Base-by-base conservation (phyloP, 2,797 vertebrate genomes). In the Sitta carolinensis region DNA sequence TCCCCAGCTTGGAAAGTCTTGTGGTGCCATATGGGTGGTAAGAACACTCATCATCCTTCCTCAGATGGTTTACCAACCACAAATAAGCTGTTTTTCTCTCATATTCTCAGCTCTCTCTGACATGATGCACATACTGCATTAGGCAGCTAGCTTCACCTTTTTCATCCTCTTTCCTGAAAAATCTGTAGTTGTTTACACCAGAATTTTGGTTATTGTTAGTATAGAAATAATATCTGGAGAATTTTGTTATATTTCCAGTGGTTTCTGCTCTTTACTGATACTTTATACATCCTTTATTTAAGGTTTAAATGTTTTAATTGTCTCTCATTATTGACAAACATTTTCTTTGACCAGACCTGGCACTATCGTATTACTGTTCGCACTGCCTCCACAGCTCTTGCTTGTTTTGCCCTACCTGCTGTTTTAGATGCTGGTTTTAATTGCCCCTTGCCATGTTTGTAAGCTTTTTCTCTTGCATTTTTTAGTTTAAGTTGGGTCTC, bases 21-120 rank as follows among this genome's bases (percentile, higher is more conserved):
- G 55, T 70, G 48, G 5, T 57, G 59, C 91, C 95, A 87, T 91
- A 91, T 87, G 92, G 87, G 38, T 3, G 0, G 17, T 32, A 45
- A 94, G 84, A 94, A 89, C 87, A 87, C 16, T 90, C 72, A 63
- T 55, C 40, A 25, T 74, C 52, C 57, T 89, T 94, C 64, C 81
- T 93, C 43, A 57, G 72, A 91, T 66, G 69, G 67, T 89, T 66
- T 87, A 84, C n/a, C 9, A 82, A 30, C 23, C 52, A 43, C 43
- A 59, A 67, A 76, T 21, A 85, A 84, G 68, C 84, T 90, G 23
- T 84, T 84, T 90, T 87, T 73, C 34, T 76, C 70, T 87, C 3
- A 0, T 73, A 11, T 42, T 72, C 80, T 62, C 68, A 68, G 51
- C 70, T 63, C 5, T 76, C 81, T 75, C 51, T 62, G 47, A 20